Percentiles rank a stretch among this genome's conserved stretches.
Evolutionary conservation across 2,888 invertebrate genomes (phyloP).

Genomic region (Periphyllus acericola): DNA sequence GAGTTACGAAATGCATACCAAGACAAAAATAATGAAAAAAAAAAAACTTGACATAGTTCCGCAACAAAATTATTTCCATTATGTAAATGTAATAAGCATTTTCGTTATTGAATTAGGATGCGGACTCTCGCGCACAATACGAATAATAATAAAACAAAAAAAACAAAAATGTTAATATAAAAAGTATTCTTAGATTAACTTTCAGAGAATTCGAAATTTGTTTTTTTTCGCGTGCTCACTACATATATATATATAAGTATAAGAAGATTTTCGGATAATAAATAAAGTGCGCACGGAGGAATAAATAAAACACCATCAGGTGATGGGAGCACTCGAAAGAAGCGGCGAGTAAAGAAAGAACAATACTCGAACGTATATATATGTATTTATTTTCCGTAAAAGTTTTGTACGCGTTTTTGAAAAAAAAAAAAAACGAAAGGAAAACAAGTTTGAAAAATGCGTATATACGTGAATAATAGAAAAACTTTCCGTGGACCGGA

Average conservation of each 20-base stretch:
- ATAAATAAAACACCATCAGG: slow-evolving; percentile 38
- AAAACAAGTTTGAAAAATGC: not conserved
- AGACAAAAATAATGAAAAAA: not conserved
- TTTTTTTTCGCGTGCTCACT: not conserved
- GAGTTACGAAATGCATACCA: slow-evolving; percentile 2
- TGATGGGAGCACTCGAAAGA: slow-evolving; percentile 32
- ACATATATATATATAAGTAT: not conserved
- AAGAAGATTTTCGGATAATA: slow-evolving; percentile 51
- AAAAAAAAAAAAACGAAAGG: not conserved
- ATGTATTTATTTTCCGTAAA: slow-evolving; percentile 2
- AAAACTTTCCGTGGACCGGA: slow-evolving; percentile 23
- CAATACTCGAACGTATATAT: slow-evolving; percentile 26
- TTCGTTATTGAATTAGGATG: slow-evolving; percentile 39
- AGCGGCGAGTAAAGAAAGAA: slow-evolving; percentile 40
- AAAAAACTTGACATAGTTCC: slow-evolving; percentile 18
- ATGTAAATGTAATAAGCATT: slow-evolving; percentile 35
- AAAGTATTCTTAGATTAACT: slow-evolving; percentile 49
- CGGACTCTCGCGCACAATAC: slow-evolving; percentile 4
- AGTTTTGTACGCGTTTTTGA: slow-evolving; percentile 28
- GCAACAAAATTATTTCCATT: slow-evolving; percentile 30
- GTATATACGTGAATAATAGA: slow-evolving; percentile 36
- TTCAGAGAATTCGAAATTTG: slow-evolving; percentile 48
- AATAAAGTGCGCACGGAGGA: slow-evolving; percentile 27
- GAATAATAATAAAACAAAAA: not conserved
- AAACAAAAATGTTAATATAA: slow-evolving; percentile 34